Evolutionary conservation across 2,113 vertebrate genomes (phyloP).

Genomic region (Orthonyx spaldingii): DNA sequence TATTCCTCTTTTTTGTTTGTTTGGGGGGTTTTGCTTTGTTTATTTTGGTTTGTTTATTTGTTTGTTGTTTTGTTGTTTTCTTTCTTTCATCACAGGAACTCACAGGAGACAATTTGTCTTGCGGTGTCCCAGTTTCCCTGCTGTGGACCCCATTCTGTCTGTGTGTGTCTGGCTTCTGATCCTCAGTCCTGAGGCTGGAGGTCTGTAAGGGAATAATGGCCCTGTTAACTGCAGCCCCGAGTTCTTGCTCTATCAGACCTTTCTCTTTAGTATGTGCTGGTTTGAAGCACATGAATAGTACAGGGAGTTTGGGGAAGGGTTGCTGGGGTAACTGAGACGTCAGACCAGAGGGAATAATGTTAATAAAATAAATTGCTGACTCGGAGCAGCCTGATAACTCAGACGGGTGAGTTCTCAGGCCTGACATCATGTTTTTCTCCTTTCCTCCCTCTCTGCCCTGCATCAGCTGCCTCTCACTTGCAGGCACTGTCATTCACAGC

Average conservation of each 20-base stretch:
- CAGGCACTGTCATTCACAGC: neutral
- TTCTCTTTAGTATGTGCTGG: neutral
- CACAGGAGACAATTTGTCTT: neutral
- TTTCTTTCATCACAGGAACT: neutral
- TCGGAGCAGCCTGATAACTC: slow-evolving; percentile 12
- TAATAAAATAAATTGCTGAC: slow-evolving; percentile 64
- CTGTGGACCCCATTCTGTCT: neutral
- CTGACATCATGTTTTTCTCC: slow-evolving; percentile 36
- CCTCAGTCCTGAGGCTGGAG: neutral
- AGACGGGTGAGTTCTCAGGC: slow-evolving; percentile 1
- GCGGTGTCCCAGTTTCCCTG: neutral
- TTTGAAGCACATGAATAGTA: neutral
- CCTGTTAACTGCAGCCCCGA: neutral
- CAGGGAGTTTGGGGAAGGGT: slow-evolving; percentile 21
- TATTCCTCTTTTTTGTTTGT: neutral
- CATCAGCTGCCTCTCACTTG: slow-evolving; percentile 5
- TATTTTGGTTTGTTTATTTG: neutral
- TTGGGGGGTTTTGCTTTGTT: too few species aligned
- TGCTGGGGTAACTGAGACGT: neutral
- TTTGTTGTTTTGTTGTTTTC: neutral
- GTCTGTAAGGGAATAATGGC: neutral
- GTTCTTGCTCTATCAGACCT: neutral
- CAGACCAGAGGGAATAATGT: slow-evolving; percentile 29
- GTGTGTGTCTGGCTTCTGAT: neutral
- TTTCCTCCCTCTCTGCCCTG: neutral